These are phyloP conservation scores for Molorchus minor DNA, from an alignment of 2,888 invertebrate species.

Conservation along the genomic window DNA sequence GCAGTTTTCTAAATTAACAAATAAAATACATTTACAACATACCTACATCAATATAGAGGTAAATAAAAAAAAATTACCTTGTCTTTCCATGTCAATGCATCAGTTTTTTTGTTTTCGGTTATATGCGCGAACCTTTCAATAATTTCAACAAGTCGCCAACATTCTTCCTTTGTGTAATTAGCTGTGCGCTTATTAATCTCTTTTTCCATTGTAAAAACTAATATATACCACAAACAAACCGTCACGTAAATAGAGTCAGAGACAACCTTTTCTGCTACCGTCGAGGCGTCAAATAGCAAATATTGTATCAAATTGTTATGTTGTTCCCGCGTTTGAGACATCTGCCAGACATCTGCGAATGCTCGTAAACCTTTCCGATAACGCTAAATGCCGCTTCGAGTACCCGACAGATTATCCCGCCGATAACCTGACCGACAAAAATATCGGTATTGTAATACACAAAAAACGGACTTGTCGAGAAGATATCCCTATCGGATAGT, in stretches of 20 bases:
- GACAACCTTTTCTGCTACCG: not conserved
- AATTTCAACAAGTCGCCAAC: slow-evolving; percentile 11
- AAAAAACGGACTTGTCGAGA: no score
- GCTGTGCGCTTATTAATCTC: slow-evolving; percentile 3
- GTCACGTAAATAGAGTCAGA: not conserved
- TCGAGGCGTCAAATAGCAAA: not conserved
- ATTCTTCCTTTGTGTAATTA: slow-evolving; percentile 11
- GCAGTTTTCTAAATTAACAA: slow-evolving; percentile 9
- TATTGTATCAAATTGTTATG: not conserved
- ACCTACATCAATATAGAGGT: slow-evolving; percentile 1
- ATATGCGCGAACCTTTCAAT: slow-evolving; percentile 1
- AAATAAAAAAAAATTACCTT: slow-evolving; percentile 11
- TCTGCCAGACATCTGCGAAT: no score
- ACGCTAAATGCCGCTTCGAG: slow-evolving; percentile 5
- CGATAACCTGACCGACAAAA: not conserved
- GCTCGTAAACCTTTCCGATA: slow-evolving; percentile 2
- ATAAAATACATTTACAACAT: slow-evolving; percentile 3
- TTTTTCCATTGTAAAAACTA: slow-evolving; percentile 1
- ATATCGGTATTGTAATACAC: not conserved
- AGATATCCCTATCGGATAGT: no score
- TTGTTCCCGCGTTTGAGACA: slow-evolving; percentile 4
- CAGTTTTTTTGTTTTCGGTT: slow-evolving; percentile 7
- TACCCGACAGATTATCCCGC: slow-evolving; percentile 2
- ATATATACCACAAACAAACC: not conserved
- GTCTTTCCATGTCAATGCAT: slow-evolving; percentile 8